Evolutionary conservation across 1,140 invertebrate genomes (phyloP).

Genomic region (Ceratina japonica): DNA sequence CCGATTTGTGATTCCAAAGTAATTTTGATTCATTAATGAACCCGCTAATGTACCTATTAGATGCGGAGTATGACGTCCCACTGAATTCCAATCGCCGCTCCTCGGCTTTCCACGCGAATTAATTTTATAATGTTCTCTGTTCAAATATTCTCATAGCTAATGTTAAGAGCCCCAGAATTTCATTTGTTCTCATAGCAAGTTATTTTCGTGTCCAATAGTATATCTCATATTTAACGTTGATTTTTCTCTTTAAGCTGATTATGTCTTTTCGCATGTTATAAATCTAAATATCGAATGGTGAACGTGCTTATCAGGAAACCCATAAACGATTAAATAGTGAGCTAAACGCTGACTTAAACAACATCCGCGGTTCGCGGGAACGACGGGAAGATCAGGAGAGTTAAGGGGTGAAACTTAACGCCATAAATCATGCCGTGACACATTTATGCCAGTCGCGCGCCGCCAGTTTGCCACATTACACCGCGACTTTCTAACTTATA

Average conservation of each 20-base stretch:
- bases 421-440: constrained; percentile 68
- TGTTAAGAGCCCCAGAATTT: not conserved
- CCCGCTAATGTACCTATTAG: constrained; percentile 17
- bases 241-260: too few species aligned
- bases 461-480: constrained; percentile 70
- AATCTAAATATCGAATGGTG: too few species aligned
- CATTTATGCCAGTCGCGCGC: constrained; percentile 70
- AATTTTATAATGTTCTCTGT: not conserved
- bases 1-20: constrained; percentile 16
- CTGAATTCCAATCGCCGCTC: not conserved
- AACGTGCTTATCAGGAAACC: too few species aligned
- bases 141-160: too few species aligned
- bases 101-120: not conserved
- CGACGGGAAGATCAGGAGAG: not conserved
- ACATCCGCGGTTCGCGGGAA: not conserved
- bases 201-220: too few species aligned
- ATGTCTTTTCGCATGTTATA: too few species aligned
- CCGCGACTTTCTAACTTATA: constrained; percentile 70
- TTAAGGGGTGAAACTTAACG: constrained; percentile 54
- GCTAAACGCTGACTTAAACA: not conserved
- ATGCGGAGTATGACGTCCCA: not conserved
- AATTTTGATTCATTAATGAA: constrained; percentile 24
- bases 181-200: too few species aligned
- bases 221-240: too few species aligned
- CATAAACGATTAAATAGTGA: not conserved